phyloP scores from a whole-genome alignment of 2,113 vertebrate species.

The cattle (Bos taurus) region ARS-UCD2.0 NC_037329.1:3815501-3816000 shows the following conservation, averaged over 20 bases:
- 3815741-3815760: not conserved
- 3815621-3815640: not conserved
- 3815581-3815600: not conserved
- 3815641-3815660: not conserved
- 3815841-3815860: not conserved
- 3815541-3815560: not conserved
- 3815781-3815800: not conserved
- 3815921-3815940: not conserved
- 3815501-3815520: not conserved
- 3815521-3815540: not conserved
- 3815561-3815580: not conserved
- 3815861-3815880: not conserved
- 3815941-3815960: not conserved
- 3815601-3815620: not conserved
- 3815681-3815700: not conserved
- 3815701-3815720: not conserved
- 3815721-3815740: no score
- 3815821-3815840: not conserved
- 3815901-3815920: not conserved
- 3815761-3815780: not conserved
- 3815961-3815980: not conserved
- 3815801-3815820: accelerated
- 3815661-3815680: not conserved
- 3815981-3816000: not conserved
- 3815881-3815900: not conserved